Conservation (phyloP, 2,797 vertebrate species). For the Delichon dasypus region DNA sequence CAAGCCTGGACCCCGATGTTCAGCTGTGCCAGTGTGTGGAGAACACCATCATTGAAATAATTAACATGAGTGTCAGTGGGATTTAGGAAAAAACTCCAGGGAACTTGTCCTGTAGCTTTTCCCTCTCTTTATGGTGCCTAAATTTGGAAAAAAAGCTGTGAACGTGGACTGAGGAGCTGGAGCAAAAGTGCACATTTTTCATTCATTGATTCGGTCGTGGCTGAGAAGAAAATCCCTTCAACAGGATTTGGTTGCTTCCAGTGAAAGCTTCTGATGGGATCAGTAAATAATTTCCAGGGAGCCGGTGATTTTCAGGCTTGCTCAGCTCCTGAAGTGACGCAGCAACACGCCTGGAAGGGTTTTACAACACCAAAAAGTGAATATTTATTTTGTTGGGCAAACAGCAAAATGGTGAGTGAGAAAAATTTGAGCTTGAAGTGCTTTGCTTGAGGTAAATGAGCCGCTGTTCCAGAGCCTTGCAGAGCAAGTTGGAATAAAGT, state of each 20-base stretch:
- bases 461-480: neutral
- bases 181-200: neutral
- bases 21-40: constrained; percentile 94
- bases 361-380: neutral
- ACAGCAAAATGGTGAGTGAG: neutral
- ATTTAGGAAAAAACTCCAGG: constrained; percentile 71
- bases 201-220: neutral
- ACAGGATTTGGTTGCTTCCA: constrained; percentile 7
- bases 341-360: neutral
- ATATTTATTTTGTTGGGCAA: neutral
- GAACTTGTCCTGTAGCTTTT: neutral
- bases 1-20: constrained; percentile 89
- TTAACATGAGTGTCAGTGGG: constrained; percentile 89
- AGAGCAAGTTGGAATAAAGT: neutral
- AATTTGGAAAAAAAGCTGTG: neutral
- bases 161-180: neutral
- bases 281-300: neutral
- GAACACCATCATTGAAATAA: constrained; percentile 93
- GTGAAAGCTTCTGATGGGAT: constrained; percentile 10
- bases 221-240: constrained; percentile 1
- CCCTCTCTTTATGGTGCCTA: neutral
- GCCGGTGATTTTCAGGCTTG: neutral
- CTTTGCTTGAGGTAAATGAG: neutral
- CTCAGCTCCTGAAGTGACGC: constrained; percentile 5
- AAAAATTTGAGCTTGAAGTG: neutral